phyloP scores from a whole-genome alignment of 2,797 vertebrate species.

The Sarcoramphus papa region DNA sequence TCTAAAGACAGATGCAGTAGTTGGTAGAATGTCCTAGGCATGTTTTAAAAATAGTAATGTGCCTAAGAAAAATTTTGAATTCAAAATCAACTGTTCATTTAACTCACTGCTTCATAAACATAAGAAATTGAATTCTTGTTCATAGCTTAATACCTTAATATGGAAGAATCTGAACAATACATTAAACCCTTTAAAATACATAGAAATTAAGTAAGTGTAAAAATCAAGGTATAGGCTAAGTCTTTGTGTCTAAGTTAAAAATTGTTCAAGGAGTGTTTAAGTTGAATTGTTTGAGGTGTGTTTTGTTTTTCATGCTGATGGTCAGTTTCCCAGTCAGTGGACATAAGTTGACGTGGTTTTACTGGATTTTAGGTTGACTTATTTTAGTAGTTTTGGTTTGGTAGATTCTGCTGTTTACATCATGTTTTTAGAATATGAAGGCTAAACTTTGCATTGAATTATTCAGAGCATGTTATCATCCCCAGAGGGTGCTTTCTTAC shows the following conservation, averaged over 20 bases:
- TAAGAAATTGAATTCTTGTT: not conserved
- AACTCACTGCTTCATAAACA: not conserved
- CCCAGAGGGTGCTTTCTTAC: not conserved
- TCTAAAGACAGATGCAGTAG: not conserved
- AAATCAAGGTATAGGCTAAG: fast-evolving
- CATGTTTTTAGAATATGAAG: fast-evolving
- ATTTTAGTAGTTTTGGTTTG: not conserved
- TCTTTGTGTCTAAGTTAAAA: not conserved
- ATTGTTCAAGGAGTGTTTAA: not conserved
- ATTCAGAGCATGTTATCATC: not conserved
- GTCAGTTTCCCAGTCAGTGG: not conserved
- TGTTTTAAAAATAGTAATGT: not conserved
- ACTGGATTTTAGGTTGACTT: not conserved
- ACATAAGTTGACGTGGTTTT: not conserved
- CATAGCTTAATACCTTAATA: not conserved
- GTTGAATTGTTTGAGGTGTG: not conserved
- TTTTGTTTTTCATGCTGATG: not conserved
- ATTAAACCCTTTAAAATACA: not conserved
- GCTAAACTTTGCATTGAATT: not conserved
- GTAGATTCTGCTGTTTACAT: not conserved
- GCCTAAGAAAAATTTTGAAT: not conserved
- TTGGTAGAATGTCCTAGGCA: not conserved
- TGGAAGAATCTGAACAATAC: not conserved
- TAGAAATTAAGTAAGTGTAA: not conserved
- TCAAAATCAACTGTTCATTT: not conserved